Conservation (phyloP, 2,113 vertebrate genomes). For the Cephalopterus ornatus region DNA sequence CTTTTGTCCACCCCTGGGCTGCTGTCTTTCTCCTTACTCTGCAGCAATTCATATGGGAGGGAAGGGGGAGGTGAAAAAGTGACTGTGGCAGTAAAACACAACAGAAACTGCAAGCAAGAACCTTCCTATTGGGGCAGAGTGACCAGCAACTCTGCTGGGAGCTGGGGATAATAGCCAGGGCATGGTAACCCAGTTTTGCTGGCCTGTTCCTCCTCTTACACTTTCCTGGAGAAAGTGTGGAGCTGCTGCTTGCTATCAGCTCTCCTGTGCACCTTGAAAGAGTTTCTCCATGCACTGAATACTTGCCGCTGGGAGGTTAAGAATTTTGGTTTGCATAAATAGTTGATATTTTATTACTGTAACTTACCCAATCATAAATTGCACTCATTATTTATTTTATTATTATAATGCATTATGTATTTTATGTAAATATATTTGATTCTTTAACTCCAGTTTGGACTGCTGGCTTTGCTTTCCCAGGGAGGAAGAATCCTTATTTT, state of each 20-base stretch:
- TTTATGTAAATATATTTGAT: neutral
- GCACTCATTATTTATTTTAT: neutral
- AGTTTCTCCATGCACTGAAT: neutral
- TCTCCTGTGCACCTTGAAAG: neutral
- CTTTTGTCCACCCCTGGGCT: neutral
- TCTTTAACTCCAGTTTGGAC: neutral
- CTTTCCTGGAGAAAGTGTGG: neutral
- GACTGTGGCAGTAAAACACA: neutral
- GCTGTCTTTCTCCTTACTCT: neutral
- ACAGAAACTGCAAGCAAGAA: conserved; percentile 37
- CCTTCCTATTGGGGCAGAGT: neutral
- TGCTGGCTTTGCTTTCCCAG: neutral
- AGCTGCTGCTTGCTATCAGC: neutral
- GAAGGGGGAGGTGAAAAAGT: neutral
- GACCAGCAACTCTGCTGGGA: neutral
- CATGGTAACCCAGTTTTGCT: neutral
- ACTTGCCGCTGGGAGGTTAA: neutral
- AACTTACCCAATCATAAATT: neutral
- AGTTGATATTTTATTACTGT: neutral
- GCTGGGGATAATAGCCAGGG: neutral
- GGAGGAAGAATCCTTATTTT: neutral
- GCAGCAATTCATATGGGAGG: neutral
- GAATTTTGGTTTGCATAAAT: neutral
- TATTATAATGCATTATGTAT: neutral
- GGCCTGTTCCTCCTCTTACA: neutral